These are phyloP conservation scores for Penaeus indicus DNA, from an alignment of 1,140 invertebrate species.

Conservation along the genomic window DNA sequence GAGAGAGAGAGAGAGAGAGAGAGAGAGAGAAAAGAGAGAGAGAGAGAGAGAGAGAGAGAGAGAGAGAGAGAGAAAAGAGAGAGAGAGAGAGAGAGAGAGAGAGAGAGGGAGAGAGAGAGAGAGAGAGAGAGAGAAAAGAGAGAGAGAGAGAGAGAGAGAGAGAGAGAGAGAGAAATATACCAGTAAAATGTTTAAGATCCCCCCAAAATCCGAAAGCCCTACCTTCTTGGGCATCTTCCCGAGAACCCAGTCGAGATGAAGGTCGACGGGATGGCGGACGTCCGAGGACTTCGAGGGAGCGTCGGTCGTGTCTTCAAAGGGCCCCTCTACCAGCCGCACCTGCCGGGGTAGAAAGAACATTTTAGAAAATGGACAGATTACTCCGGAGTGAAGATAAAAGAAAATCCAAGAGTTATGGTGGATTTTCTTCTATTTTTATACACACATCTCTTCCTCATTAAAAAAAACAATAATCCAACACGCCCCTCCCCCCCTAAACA, in stretches of 20 bases:
- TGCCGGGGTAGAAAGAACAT: slow-evolving; percentile 70
- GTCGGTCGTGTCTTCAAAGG: slow-evolving; percentile 66
- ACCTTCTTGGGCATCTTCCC: slow-evolving; percentile 89
- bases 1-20: too few relatives aligned
- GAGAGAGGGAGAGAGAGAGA: not conserved
- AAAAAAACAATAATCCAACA: not conserved
- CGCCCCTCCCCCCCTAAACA: not conserved
- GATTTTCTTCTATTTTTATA: too few relatives aligned
- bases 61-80: not conserved
- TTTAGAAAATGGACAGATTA: too few relatives aligned
- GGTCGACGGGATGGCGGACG: slow-evolving; percentile 80
- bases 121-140: too few relatives aligned
- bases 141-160: not conserved
- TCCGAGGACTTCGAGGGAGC: slow-evolving; percentile 21
- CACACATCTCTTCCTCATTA: too few relatives aligned
- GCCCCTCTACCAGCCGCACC: slow-evolving; percentile 74
- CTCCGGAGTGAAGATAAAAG: too few relatives aligned
- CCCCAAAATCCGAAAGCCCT: not conserved
- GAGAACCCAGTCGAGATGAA: slow-evolving; percentile 90
- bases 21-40: too few relatives aligned
- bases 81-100: not conserved
- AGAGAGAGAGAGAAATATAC: slow-evolving; percentile 8
- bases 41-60: not conserved
- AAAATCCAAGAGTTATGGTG: too few relatives aligned
- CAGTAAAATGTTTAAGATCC: not conserved